A percentile compares a stretch with the other conserved stretches of the same genome.
Conservation (phyloP, 2,888 invertebrate species). For the Phortica magna region DNA sequence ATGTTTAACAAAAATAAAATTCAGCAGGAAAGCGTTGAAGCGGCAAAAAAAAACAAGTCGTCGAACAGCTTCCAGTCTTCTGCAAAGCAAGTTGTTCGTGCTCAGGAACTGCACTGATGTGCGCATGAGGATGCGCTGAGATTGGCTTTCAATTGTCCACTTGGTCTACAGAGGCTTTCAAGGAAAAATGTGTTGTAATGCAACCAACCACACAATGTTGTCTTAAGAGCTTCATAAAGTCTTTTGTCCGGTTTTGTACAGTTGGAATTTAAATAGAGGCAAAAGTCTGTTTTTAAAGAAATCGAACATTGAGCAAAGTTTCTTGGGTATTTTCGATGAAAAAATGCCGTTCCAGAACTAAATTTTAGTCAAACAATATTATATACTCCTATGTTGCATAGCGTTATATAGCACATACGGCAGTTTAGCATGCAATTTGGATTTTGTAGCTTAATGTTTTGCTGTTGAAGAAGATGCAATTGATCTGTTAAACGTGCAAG, state of each 20-base stretch:
- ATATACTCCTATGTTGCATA: too few species aligned
- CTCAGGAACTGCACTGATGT: too few species aligned
- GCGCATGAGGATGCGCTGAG: not conserved
- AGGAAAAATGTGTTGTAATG: not conserved
- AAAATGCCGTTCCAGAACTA: too few species aligned
- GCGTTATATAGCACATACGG: too few species aligned
- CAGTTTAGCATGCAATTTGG: too few species aligned
- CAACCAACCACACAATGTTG: not conserved
- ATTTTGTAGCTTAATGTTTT: too few species aligned
- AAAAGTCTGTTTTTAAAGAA: too few species aligned
- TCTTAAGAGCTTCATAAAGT: too few species aligned
- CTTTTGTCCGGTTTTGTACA: not conserved
- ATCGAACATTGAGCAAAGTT: too few species aligned
- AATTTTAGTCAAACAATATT: too few species aligned
- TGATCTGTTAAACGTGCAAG: not conserved
- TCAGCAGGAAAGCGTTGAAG: not conserved
- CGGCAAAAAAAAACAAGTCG: constrained; percentile 30
- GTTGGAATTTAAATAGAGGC: not conserved
- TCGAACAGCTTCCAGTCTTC: constrained; percentile 40
- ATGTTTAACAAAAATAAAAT: constrained; percentile 25
- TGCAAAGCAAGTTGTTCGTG: not conserved
- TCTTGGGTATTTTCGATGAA: too few species aligned
- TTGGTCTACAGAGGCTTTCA: not conserved
- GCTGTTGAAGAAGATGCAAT: too few species aligned
- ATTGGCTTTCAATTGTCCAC: not conserved